These are phyloP conservation scores for Conus ventricosus DNA, from an alignment of 1,140 invertebrate species.

Conservation along the genomic window DNA sequence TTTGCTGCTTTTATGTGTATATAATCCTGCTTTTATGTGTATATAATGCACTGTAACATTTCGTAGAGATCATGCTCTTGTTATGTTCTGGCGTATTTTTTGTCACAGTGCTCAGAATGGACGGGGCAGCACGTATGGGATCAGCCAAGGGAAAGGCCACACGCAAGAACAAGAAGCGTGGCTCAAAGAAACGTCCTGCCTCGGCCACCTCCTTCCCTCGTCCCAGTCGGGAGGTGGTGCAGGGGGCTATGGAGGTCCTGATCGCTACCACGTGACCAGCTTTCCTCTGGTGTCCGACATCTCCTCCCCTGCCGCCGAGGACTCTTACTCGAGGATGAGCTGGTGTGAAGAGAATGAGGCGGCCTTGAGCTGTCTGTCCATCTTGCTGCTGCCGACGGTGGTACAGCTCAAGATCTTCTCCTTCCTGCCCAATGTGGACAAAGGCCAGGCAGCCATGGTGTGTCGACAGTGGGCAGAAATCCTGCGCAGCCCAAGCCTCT, in stretches of 20 bases:
- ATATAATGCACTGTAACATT: no score
- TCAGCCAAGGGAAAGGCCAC: conserved; percentile 9
- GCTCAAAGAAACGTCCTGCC: conserved; percentile 28
- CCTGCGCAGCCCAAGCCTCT: conserved; percentile 60
- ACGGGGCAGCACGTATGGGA: conserved; percentile 14
- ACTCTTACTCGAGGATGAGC: conserved; percentile 21
- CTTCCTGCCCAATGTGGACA: conserved; percentile 61
- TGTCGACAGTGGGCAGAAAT: conserved; percentile 63
- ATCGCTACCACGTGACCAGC: conserved; percentile 37
- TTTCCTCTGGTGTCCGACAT: conserved; percentile 36
- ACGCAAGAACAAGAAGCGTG: conserved; percentile 36
- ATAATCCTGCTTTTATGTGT: no score
- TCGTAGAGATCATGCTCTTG: no score
- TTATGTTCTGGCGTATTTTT: neutral
- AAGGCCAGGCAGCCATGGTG: conserved; percentile 58
- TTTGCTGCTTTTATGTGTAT: no score
- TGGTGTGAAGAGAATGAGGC: neutral
- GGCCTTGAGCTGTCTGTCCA: conserved; percentile 57
- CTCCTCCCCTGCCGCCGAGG: neutral
- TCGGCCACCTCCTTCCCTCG: conserved; percentile 13
- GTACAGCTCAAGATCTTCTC: conserved; percentile 69
- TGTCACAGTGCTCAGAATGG: conserved; percentile 10
- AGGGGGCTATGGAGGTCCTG: neutral
- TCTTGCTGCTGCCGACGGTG: conserved; percentile 63
- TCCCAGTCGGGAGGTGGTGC: conserved; percentile 10